Base-by-base conservation (phyloP, 2,888 invertebrate genomes). In the Tineola bisselliella region DNA sequence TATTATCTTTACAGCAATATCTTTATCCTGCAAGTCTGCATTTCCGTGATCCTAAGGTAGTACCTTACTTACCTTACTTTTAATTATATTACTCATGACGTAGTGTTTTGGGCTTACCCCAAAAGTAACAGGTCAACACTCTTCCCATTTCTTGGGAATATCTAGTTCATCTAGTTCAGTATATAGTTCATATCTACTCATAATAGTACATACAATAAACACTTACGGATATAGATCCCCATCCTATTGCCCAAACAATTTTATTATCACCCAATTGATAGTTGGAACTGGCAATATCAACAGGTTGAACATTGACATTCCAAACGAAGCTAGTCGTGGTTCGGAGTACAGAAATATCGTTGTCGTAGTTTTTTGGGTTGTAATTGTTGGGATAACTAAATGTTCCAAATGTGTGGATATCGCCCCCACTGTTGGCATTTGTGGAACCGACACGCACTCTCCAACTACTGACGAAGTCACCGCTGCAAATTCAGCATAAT, bases 191-290 rank as follows among this genome's bases (percentile, higher is more conserved):
- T n/a, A n/a, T n/a, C n/a, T n/a, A n/a, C n/a, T n/a, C n/a, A n/a
- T n/a, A n/a, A n/a, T n/a, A n/a, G n/a, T n/a, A n/a, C n/a, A n/a
- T n/a, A n/a, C 8, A 43, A n/a, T 13, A 3, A 43, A n/a, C 18
- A 60, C 60, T 60, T 18, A 61, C 61, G 1, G 61, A 61, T 10
- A 18, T 54, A 12, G 56, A 10, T 25, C 61, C 61, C 61, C 61
- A 61, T 54, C 61, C 61, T 8, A 56, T 17, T 11, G 61, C 61
- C 61, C 61, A 61, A 8, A 61, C 61, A 8, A 44, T 30, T 17
- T 54, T 18, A 44, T 59, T 59, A 17, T 62, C 62, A 11, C 44
- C 44, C 18, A 62, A 15, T 15, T 59, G 43, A 44, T 62, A 62
- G 59, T 59, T 59, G 13, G 59, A 0, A 8, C 62, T 59, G 33